phyloP scores from a whole-genome alignment of 2,113 vertebrate species.

The Gallinago paraguaiae region DNA sequence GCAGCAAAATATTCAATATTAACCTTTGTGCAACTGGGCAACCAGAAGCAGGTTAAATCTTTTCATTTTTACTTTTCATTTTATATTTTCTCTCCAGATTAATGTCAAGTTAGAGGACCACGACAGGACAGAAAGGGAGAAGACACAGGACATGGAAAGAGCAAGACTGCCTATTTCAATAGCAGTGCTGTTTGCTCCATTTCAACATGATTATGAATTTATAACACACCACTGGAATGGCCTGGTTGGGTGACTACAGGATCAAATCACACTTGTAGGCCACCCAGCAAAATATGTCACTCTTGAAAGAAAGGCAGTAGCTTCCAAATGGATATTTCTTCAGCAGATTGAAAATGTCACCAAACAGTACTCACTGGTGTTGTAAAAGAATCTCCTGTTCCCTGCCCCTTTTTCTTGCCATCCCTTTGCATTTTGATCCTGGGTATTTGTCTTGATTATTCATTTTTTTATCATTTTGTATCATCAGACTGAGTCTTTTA shows the following conservation, averaged over 20 bases:
- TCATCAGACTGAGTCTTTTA: neutral
- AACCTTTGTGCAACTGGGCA: neutral
- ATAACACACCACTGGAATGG: neutral
- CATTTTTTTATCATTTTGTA: neutral
- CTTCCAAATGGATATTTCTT: neutral
- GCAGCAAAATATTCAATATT: neutral
- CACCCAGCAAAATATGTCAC: neutral
- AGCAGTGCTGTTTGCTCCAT: neutral
- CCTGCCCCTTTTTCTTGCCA: neutral
- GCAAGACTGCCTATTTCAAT: neutral
- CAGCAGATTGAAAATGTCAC: neutral
- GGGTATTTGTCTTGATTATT: neutral
- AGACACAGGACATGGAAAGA: neutral
- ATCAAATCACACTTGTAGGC: neutral
- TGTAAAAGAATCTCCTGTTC: neutral
- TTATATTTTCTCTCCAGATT: neutral
- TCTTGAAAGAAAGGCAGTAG: neutral
- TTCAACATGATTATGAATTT: neutral
- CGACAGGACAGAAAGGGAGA: neutral
- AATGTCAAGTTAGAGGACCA: neutral
- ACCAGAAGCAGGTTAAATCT: rapidly evolving
- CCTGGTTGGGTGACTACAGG: neutral
- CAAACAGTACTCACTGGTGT: neutral
- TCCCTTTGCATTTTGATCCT: neutral
- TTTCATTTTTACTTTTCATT: too few relatives aligned